Base-by-base conservation (phyloP, 2,113 vertebrate genomes). In the Agapornis roseicollis region DNA sequence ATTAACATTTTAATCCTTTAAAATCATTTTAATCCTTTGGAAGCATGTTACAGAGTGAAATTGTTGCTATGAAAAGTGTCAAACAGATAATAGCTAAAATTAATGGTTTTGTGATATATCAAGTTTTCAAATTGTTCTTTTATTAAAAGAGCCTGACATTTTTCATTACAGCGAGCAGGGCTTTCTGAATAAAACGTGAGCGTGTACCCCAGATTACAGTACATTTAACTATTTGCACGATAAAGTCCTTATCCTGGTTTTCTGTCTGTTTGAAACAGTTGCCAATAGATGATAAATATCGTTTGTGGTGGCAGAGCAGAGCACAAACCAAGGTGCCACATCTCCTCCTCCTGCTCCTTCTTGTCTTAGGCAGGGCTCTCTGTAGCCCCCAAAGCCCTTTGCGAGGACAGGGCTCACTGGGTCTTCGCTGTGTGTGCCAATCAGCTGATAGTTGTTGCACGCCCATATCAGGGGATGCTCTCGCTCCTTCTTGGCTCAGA, bases 1-100 rank as follows among this genome's bases (percentile, higher is more conserved):
- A 98, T 98, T 98, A 98, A 98, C 90, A 95, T 98, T 97, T 97
- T 97, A 98, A 97, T 97, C 97, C 95, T 97, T 97, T 97, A 97
- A 98, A 97, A 97, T 97, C 95, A 97, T 96, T 97, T 96, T 98
- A 98, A 97, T 97, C 91, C 94, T 94, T 33, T 17, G 93, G 93
- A 97, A 97, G 96, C 96, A 97, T 94, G 91, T 97, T 97, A 97
- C 92, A 94, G 81, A 85, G 37, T 91, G 92, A 97, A 97, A 97
- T 96, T 90, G 31, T 96, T 94, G 95, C 92, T 97, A 96, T 97
- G 96, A 97, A 96, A 97, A 98, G 93, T 96, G 95, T 97, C 96
- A 97, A 96, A 96, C 79, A 97, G 94, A 97, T 97, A 97, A 97
- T 96, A 97, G 94, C 94, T 96, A 97, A 98, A 98, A 98, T 97